These are phyloP conservation scores for Chaetodon auriga DNA, from an alignment of 2,113 vertebrate genomes.

Conservation along the genomic window DNA sequence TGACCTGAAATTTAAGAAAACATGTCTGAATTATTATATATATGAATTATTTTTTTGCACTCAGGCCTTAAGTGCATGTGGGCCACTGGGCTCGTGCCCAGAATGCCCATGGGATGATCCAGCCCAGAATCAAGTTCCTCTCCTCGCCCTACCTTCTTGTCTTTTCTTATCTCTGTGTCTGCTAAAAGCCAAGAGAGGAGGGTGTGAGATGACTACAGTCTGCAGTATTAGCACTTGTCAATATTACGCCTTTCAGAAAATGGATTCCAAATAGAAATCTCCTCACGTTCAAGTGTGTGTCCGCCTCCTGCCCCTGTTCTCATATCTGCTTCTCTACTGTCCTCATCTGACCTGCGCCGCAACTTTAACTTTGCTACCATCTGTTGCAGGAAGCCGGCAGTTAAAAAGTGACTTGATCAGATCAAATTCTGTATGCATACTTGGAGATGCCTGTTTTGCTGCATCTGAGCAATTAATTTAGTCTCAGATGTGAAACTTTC, in stretches of 20 bases:
- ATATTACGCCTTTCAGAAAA: constrained; percentile 64
- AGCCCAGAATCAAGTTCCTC: not conserved
- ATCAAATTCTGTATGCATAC: constrained; percentile 27
- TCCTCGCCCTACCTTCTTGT: constrained; percentile 4
- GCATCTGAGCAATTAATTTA: constrained; percentile 7
- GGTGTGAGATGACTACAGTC: constrained; percentile 69
- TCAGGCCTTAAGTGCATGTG: no score
- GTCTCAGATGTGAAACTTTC: not conserved
- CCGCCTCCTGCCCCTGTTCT: constrained; percentile 33
- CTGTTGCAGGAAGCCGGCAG: constrained; percentile 28
- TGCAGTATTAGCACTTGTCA: constrained; percentile 68
- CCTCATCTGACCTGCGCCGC: constrained; percentile 45
- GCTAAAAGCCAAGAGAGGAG: constrained; percentile 26
- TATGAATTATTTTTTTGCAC: no score
- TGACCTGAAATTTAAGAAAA: no score
- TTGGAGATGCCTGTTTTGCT: not conserved
- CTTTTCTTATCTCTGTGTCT: constrained; percentile 28
- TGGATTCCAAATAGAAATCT: constrained; percentile 70
- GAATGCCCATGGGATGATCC: no score
- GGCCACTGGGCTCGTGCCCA: no score
- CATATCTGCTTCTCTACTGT: constrained; percentile 29
- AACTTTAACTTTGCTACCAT: constrained; percentile 46
- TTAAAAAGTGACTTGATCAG: constrained; percentile 19
- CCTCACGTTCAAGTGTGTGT: constrained; percentile 62
- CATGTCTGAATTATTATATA: no score